These are phyloP conservation scores for Rhegmatorhina hoffmannsi DNA, from an alignment of 2,113 vertebrate species.

Conservation along the genomic window DNA sequence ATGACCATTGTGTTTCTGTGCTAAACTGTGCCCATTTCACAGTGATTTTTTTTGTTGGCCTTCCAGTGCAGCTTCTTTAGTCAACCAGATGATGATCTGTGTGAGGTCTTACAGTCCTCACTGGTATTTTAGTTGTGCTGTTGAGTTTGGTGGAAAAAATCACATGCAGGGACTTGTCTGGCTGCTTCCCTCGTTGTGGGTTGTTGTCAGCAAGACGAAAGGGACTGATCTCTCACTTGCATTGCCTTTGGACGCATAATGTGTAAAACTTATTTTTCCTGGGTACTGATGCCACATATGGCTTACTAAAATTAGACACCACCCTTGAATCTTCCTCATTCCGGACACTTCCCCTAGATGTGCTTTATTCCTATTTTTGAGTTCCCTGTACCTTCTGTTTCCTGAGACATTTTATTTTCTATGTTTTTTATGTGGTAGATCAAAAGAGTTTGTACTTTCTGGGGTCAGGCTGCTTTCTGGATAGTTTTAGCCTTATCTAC, in stretches of 20 bases:
- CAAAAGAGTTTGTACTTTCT: background rate
- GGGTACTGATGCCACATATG: background rate
- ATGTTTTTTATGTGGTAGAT: background rate
- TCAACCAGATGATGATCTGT: background rate
- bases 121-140: background rate
- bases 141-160: background rate
- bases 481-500: slow-evolving; percentile 23
- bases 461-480: background rate
- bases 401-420: background rate
- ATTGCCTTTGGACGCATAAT: background rate
- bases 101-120: background rate
- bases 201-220: background rate
- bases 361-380: background rate
- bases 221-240: background rate
- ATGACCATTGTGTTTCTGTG: background rate
- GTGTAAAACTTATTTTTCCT: background rate
- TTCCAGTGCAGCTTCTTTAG: background rate
- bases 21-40: background rate
- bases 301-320: background rate
- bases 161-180: background rate
- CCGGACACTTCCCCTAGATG: background rate
- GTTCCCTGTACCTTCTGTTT: background rate
- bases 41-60: background rate
- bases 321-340: background rate
- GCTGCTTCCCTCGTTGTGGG: background rate